Evolutionary conservation across 2,113 vertebrate species (phyloP).

Genomic region (Mastomys natalensis): DNA sequence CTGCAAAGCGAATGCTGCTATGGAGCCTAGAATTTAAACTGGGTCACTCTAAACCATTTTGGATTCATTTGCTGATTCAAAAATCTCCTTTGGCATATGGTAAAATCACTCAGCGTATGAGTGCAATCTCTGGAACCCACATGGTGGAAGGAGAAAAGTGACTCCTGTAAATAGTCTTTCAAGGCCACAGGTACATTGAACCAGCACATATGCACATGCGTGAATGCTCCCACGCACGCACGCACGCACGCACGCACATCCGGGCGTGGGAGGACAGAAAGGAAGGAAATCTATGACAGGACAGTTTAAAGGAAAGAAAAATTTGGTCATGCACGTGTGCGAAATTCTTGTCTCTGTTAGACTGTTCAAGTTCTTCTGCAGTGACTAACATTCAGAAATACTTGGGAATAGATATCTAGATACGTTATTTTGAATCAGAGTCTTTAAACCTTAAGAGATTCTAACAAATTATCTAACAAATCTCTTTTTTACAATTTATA

Average conservation of each 20-base stretch:
- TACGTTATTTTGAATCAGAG: not conserved
- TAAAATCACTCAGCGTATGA: not conserved
- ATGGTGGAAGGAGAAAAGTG: too few relatives aligned
- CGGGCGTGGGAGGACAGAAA: too few relatives aligned
- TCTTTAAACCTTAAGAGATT: slow-evolving; percentile 28
- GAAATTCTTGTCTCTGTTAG: not conserved
- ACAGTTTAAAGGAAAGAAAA: too few relatives aligned
- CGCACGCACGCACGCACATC: too few relatives aligned
- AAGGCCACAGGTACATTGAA: not conserved
- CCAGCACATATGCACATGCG: not conserved
- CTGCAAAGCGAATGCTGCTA: not conserved
- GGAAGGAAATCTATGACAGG: too few relatives aligned
- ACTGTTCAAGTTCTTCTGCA: not conserved
- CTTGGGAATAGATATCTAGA: slow-evolving; percentile 2
- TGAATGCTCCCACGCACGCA: not conserved
- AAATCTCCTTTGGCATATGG: not conserved
- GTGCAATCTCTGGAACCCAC: too few relatives aligned
- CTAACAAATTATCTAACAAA: not conserved
- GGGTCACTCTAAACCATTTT: not conserved
- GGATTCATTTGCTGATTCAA: not conserved
- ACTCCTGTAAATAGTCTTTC: not conserved
- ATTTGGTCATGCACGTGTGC: not conserved
- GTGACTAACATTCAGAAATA: not conserved
- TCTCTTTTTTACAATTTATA: slow-evolving; percentile 44
- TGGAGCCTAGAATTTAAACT: not conserved